phyloP scores from a whole-genome alignment of 2,888 invertebrate species.

The Rhingia rostrata region DNA sequence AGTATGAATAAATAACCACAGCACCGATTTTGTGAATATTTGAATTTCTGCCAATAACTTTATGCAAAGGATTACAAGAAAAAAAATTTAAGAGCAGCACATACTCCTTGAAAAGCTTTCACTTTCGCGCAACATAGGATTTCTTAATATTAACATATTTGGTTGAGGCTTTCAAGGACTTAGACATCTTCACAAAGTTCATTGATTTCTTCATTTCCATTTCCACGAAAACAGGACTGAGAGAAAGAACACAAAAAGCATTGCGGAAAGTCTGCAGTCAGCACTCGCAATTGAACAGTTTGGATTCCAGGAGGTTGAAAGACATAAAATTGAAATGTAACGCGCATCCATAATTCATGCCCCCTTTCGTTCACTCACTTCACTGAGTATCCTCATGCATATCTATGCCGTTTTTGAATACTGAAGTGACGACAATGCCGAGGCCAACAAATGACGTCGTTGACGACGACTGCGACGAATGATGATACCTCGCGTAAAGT shows the following conservation, averaged over 20 bases:
- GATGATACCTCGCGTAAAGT: conserved; percentile 55
- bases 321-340: conserved; percentile 59
- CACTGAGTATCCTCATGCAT: neutral
- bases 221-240: neutral
- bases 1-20: too few relatives aligned
- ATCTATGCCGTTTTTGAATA: conserved; percentile 30
- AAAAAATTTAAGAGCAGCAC: conserved; percentile 18
- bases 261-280: conserved; percentile 14
- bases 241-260: neutral
- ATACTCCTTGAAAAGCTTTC: conserved; percentile 9
- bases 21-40: too few relatives aligned
- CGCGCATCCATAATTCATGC: conserved; percentile 66
- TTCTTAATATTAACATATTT: conserved; percentile 50
- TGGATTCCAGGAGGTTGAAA: conserved; percentile 37
- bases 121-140: conserved; percentile 14
- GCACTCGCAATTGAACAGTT: conserved; percentile 14
- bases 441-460: neutral
- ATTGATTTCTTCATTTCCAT: conserved; percentile 50
- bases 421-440: conserved; percentile 27
- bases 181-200: conserved; percentile 42
- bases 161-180: conserved; percentile 31
- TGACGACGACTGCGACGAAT: conserved; percentile 22
- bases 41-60: neutral
- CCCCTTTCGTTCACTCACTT: conserved; percentile 54
- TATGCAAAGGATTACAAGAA: conserved; percentile 10